Base-by-base conservation (phyloP, 2,888 invertebrate genomes). In the Villa cingulata region DNA sequence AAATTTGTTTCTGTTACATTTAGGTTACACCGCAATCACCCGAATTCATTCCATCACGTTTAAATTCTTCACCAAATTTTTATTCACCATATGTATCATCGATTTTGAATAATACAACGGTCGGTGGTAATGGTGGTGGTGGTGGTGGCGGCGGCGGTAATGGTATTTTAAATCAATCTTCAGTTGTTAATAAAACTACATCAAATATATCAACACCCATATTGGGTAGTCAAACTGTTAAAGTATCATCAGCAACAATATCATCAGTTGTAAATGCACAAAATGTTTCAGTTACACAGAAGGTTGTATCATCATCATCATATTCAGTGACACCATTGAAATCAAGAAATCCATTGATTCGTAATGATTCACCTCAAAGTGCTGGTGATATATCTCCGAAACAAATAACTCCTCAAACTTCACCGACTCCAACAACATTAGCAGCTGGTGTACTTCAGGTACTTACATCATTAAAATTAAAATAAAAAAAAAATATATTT, bases 21-120 rank as follows among this genome's bases (percentile, higher is more conserved):
- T 67, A 75, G 70, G 72, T 74, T 59, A 68, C 70, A 43, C 68
- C 70, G 49, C 73, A 73, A 58, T 71, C 73, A 54, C 70, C 73
- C 49, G 74, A 74, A 65, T 74, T 73, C 66, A 71, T 74, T 64
- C 72, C 74, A 60, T 66, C 66, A 52, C 64, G 66, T 59, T 58
- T 68, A 54, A 66, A 59, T 55, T 62, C 67, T 53, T 64, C 66
- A 51, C 63, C 67, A 48, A 68, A 62, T 54, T 68, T 65, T 54
- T 68, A 68, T 54, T 57, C 67, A 57, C 63, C 68, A 57, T 68
- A 65, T 62, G n/a, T n/a, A n/a, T 63, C 65, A 50, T 56, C 63
- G 43, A 61, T 64, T 57, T 54, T 67, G 54, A 66, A 57, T 57
- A 65, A 65, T 61, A n/a, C n/a, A n/a, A n/a, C n/a, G n/a, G n/a